Evolutionary conservation across 2,888 invertebrate species (phyloP).

Genomic region (Hedya salicella): DNA sequence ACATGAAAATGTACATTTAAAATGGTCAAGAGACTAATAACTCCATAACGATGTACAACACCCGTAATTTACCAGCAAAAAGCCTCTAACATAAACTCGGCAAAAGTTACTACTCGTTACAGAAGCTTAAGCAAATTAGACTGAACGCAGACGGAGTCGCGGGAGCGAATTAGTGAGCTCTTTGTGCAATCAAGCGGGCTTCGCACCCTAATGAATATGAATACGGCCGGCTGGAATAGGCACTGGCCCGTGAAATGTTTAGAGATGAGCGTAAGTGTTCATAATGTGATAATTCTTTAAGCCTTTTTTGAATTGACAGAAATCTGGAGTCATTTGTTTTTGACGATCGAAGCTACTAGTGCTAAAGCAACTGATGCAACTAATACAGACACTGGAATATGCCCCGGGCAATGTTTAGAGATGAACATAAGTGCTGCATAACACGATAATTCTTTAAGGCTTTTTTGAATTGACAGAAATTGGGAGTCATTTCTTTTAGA

Average conservation of each 20-base stretch:
- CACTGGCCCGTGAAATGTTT: slow-evolving; percentile 17
- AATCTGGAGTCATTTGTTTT: neutral
- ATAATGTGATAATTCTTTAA: neutral
- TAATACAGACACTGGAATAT: too few relatives aligned
- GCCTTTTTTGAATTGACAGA: neutral
- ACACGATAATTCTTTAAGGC: neutral
- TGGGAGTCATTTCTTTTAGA: neutral
- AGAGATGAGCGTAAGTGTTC: slow-evolving; percentile 20
- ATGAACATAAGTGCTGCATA: slow-evolving; percentile 6
- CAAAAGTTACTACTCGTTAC: slow-evolving; percentile 60
- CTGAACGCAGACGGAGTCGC: slow-evolving; percentile 66
- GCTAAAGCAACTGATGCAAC: neutral
- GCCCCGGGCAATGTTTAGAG: neutral
- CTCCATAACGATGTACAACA: slow-evolving; percentile 12
- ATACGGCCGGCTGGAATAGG: slow-evolving; percentile 69
- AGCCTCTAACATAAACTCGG: slow-evolving; percentile 44
- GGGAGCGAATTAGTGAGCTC: slow-evolving; percentile 80
- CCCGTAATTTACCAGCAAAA: slow-evolving; percentile 20
- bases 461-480: neutral
- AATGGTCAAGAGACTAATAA: slow-evolving; percentile 20
- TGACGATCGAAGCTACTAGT: neutral
- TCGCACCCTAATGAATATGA: slow-evolving; percentile 82
- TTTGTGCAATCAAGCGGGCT: slow-evolving; percentile 85
- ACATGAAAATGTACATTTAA: neutral
- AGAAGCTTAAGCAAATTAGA: slow-evolving; percentile 73